Evolutionary conservation across 1,140 invertebrate species (phyloP).

Genomic region (Dreissena rostriformis): DNA sequence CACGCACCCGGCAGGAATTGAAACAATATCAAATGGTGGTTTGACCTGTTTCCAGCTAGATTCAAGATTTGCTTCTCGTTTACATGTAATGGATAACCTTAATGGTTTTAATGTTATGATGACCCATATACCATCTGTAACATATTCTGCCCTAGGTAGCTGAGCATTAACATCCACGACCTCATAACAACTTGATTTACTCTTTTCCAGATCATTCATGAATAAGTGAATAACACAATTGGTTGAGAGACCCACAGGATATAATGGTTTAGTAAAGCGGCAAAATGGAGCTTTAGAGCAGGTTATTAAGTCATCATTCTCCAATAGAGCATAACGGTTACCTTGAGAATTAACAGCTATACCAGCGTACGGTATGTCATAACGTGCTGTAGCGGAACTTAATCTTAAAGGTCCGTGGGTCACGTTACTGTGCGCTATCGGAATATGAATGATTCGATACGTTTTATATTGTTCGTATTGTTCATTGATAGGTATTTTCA

Average conservation of each 20-base stretch:
- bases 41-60: background rate
- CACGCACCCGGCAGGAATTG: background rate
- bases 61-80: background rate
- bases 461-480: background rate
- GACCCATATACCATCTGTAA: background rate
- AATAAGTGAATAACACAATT: background rate
- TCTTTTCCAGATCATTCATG: background rate
- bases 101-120: background rate
- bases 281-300: background rate
- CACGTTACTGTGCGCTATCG: background rate
- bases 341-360: background rate
- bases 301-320: background rate
- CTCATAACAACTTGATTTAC: background rate
- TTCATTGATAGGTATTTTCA: background rate
- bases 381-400: background rate
- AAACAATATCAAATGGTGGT: background rate
- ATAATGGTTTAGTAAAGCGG: background rate
- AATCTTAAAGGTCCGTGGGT: background rate
- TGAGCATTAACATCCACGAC: background rate
- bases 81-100: background rate
- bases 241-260: background rate
- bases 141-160: background rate
- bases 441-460: background rate
- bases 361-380: background rate
- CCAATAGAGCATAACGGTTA: background rate